A percentile compares a stretch with the other conserved stretches of the same genome.
These are phyloP conservation scores for Colaptes auratus DNA, from an alignment of 2,113 vertebrate genomes.

Conservation along the genomic window DNA sequence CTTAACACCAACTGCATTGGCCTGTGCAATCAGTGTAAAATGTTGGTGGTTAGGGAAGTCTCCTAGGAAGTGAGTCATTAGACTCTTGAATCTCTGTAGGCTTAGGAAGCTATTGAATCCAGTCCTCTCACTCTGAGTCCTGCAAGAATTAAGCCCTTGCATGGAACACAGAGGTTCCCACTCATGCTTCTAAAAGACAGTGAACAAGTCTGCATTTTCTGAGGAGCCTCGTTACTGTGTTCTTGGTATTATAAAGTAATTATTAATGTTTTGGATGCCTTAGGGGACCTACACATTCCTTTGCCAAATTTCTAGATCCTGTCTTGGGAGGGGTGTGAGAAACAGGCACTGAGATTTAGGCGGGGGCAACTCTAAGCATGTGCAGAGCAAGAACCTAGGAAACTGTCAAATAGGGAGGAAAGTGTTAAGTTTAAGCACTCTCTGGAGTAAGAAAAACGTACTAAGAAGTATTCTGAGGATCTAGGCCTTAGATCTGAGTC, in stretches of 20 bases:
- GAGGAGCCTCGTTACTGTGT: background rate
- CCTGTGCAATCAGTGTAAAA: background rate
- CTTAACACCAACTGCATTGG: background rate
- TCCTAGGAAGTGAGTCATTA: rapidly evolving
- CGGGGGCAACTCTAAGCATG: slow-evolving; percentile 25
- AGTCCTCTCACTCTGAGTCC: background rate
- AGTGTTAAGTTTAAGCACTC: background rate
- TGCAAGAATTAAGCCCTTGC: background rate
- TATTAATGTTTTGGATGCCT: slow-evolving; percentile 44
- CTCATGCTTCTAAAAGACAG: background rate
- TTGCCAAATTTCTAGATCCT: slow-evolving; percentile 51
- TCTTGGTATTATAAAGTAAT: background rate
- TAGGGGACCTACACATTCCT: background rate
- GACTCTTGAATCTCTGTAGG: background rate
- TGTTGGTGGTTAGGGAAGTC: background rate
- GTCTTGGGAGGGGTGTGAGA: slow-evolving; percentile 47
- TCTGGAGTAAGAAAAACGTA: background rate
- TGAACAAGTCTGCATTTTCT: background rate
- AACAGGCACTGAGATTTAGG: background rate
- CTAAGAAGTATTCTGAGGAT: background rate
- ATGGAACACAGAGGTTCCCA: background rate
- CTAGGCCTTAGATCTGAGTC: background rate
- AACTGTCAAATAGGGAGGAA: background rate
- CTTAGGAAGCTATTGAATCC: background rate
- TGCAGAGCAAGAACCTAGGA: slow-evolving; percentile 17